A percentile compares a stretch with the other conserved stretches of the same genome.
phyloP scores from a whole-genome alignment of 2,113 vertebrate species.

The Cavia porcellus region DNA sequence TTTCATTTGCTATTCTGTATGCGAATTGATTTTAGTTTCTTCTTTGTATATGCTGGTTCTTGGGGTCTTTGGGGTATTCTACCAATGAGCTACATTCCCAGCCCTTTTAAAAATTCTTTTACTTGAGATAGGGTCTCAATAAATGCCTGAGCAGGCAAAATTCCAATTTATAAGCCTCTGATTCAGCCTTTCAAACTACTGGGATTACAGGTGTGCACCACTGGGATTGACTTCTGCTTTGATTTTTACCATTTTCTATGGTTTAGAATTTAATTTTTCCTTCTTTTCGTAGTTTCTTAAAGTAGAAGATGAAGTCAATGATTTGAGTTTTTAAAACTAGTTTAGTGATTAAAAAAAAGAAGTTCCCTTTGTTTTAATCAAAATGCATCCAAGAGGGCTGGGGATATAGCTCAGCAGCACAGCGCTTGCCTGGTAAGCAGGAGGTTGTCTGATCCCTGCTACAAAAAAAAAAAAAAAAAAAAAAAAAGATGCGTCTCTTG shows the following conservation, averaged over 20 bases:
- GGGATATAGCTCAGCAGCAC: no score
- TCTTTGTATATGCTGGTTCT: no score
- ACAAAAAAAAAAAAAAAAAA: no score
- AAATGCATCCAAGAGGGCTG: background rate
- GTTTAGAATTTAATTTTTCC: background rate
- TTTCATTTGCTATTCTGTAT: background rate
- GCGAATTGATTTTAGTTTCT: no score
- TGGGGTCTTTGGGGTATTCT: no score
- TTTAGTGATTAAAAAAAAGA: background rate
- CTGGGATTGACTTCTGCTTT: background rate
- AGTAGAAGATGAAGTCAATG: background rate
- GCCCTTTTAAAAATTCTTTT: no score
- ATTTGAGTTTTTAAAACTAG: slow-evolving; percentile 1
- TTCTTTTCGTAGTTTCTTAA: slow-evolving; percentile 41
- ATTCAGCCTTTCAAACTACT: background rate
- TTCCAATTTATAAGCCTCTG: background rate
- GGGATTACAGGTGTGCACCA: no score
- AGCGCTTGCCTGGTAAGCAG: no score
- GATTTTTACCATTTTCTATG: slow-evolving; percentile 19
- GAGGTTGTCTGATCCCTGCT: no score
- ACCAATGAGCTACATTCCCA: no score
- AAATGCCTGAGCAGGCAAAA: no score
- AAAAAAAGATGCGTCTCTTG: background rate
- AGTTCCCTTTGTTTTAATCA: background rate
- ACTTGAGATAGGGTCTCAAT: no score